phyloP scores from a whole-genome alignment of 2,888 invertebrate species.

The Vandiemenella viatica region DNA sequence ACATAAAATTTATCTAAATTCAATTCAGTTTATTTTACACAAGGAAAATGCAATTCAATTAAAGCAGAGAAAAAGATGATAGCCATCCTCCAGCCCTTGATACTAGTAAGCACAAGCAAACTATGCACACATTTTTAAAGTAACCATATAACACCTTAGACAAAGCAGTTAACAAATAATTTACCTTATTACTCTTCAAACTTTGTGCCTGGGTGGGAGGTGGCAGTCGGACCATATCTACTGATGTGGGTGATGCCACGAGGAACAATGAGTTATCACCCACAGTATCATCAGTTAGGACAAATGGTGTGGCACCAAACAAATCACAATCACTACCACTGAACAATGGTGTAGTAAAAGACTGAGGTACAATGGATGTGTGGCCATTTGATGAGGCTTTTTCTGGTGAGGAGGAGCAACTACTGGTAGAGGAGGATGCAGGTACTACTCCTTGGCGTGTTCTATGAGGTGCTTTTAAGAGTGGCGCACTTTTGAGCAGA shows the following conservation, averaged over 20 bases:
- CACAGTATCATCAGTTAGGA: conserved; percentile 31
- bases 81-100: too few species aligned
- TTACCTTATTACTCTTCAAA: conserved; percentile 13
- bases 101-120: too few species aligned
- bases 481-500: conserved; percentile 25
- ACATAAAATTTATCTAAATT: too few species aligned
- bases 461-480: conserved; percentile 28
- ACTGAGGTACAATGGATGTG: conserved; percentile 21
- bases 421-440: conserved; percentile 4
- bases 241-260: conserved; percentile 29
- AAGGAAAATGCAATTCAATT: too few species aligned
- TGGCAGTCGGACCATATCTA: conserved; percentile 32
- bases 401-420: conserved; percentile 2
- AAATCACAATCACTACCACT: conserved; percentile 23
- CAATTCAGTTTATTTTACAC: too few species aligned
- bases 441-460: conserved; percentile 29
- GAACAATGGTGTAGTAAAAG: conserved; percentile 14
- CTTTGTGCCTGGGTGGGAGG: conserved; percentile 23
- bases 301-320: conserved; percentile 29
- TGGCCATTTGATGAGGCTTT: conserved; percentile 18
- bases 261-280: conserved; percentile 32
- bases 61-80: too few species aligned
- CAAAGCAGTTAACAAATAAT: too few species aligned
- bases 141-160: too few species aligned
- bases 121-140: too few species aligned